These are phyloP conservation scores for Gambelia wislizenii DNA, from an alignment of 2,797 vertebrate genomes.

Conservation along the genomic window DNA sequence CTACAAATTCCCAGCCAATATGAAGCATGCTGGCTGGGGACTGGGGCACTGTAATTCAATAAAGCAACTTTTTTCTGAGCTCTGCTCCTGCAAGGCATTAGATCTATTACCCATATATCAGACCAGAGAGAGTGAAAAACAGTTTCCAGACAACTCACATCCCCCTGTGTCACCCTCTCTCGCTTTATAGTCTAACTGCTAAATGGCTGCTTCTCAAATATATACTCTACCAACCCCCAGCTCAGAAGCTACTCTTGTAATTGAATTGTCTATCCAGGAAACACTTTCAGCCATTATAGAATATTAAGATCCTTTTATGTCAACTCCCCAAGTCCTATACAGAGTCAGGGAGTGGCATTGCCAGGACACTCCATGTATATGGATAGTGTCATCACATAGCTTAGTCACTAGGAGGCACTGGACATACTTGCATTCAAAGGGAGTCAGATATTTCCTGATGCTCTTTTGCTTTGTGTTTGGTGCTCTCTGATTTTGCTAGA, in stretches of 20 bases:
- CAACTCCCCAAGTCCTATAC: background rate
- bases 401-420: background rate
- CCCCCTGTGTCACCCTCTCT: background rate
- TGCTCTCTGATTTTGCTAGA: no score
- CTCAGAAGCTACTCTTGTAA: no score
- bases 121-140: background rate
- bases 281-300: background rate
- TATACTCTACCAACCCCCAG: background rate
- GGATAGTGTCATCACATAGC: background rate
- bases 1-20: no score
- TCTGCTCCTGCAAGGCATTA: background rate
- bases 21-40: no score
- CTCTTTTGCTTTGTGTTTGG: background rate
- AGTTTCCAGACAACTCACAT: background rate
- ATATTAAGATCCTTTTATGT: background rate
- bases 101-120: background rate
- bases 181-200: background rate
- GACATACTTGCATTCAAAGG: background rate
- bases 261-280: background rate
- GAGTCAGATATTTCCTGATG: background rate
- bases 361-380: background rate
- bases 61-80: no score
- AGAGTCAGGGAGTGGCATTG: background rate
- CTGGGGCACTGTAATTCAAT: no score
- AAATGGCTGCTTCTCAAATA: background rate